These are phyloP conservation scores for Liolophura sinensis DNA, from an alignment of 1,140 invertebrate genomes.

Conservation along the genomic window DNA sequence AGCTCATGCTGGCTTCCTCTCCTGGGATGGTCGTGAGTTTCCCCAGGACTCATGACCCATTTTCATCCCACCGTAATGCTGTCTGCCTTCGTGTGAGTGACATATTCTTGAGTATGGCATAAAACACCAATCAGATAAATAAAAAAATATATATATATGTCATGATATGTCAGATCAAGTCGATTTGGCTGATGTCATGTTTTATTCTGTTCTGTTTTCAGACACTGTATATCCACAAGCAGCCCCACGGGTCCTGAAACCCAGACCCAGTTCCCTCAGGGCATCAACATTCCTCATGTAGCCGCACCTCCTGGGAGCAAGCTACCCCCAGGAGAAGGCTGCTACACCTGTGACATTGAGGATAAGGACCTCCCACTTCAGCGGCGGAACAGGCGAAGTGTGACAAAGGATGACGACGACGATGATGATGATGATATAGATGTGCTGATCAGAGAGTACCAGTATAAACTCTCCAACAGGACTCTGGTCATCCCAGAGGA, in stretches of 20 bases:
- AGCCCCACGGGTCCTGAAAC: constrained; percentile 64
- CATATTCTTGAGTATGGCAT: too few relatives aligned
- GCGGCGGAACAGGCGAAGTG: constrained; percentile 29
- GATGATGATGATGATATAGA: constrained; percentile 17
- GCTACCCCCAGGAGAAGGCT: constrained; percentile 84
- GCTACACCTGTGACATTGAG: constrained; percentile 79
- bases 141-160: too few relatives aligned
- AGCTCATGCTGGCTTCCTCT: too few relatives aligned
- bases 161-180: too few relatives aligned
- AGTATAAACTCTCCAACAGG: not conserved
- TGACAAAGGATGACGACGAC: constrained; percentile 9
- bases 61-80: too few relatives aligned
- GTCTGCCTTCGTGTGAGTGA: too few relatives aligned
- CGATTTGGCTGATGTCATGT: not conserved
- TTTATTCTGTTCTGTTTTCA: constrained; percentile 60
- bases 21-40: too few relatives aligned
- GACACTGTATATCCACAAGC: constrained; percentile 80
- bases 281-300: constrained; percentile 40
- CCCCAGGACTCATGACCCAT: too few relatives aligned
- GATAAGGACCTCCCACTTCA: constrained; percentile 43
- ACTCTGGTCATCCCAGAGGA: not conserved
- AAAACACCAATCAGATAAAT: too few relatives aligned
- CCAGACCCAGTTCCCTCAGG: constrained; percentile 43
- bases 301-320: constrained; percentile 63
- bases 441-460: constrained; percentile 3